Evolutionary conservation across 2,888 invertebrate genomes (phyloP).

Genomic region (Megalurothrips usitatus): DNA sequence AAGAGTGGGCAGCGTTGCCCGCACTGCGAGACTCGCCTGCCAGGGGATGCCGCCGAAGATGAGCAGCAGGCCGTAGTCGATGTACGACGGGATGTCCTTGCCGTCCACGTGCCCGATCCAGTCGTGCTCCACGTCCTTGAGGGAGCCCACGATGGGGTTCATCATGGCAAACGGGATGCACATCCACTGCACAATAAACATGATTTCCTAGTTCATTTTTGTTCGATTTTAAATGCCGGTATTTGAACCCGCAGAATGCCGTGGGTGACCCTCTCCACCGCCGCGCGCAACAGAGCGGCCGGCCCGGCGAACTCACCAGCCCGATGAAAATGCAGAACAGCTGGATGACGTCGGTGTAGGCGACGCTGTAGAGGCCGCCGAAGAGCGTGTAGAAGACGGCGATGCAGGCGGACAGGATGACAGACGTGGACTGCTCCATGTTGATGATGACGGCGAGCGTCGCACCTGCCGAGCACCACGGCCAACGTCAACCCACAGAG

Average conservation of each 20-base stretch:
- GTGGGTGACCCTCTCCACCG: not conserved
- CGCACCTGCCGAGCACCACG: slow-evolving; percentile 62
- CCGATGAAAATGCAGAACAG: slow-evolving; percentile 97
- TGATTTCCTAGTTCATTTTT: too few species aligned
- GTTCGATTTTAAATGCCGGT: too few species aligned
- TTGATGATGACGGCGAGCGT: slow-evolving; percentile 96
- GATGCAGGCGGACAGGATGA: slow-evolving; percentile 91
- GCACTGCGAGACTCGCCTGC: slow-evolving; percentile 61
- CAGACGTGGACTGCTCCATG: slow-evolving; percentile 87
- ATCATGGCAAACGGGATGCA: slow-evolving; percentile 94
- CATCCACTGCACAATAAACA: slow-evolving; percentile 66
- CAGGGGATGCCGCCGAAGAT: slow-evolving; percentile 96
- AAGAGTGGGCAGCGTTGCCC: too few species aligned
- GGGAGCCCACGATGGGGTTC: slow-evolving; percentile 74
- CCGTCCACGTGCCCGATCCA: slow-evolving; percentile 80
- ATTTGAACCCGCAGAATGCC: too few species aligned
- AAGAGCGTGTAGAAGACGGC: slow-evolving; percentile 97
- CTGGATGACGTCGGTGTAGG: slow-evolving; percentile 98
- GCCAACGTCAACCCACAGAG: too few species aligned
- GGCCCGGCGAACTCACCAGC: slow-evolving; percentile 54
- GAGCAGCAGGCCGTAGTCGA: slow-evolving; percentile 83
- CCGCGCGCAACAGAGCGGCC: too few species aligned
- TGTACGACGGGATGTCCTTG: slow-evolving; percentile 71
- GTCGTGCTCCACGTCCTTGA: slow-evolving; percentile 76
- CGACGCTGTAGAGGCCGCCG: slow-evolving; percentile 96